These are phyloP conservation scores for Caenorhabditis sp. DNA, from an alignment of 2,888 invertebrate genomes.

Conservation along the genomic window DNA sequence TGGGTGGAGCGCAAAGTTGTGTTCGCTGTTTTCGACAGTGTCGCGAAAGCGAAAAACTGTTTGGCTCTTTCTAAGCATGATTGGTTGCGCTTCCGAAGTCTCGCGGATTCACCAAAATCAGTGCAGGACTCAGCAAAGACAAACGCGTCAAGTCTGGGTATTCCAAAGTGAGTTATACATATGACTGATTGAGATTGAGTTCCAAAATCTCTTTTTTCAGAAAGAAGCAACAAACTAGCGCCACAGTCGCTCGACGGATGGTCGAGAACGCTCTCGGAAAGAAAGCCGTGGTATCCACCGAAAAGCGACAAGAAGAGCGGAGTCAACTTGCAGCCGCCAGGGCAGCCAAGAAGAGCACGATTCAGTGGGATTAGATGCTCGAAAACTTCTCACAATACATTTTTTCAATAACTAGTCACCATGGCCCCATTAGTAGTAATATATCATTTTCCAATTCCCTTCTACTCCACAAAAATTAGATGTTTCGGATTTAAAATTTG, in stretches of 20 bases:
- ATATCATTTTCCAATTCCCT: conserved; percentile 8
- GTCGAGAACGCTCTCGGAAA: conserved; percentile 71
- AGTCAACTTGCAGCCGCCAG: conserved; percentile 65
- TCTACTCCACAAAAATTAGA: not conserved
- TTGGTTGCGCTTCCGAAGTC: conserved; percentile 64
- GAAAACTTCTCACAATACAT: not conserved
- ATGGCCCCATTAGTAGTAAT: not conserved
- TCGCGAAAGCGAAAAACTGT: conserved; percentile 44
- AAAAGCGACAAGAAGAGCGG: conserved; percentile 67
- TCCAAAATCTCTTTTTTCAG: conserved; percentile 20
- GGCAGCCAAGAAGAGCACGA: conserved; percentile 66
- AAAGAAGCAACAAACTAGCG: conserved; percentile 63
- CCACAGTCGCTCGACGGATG: conserved; percentile 69
- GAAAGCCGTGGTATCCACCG: conserved; percentile 64
- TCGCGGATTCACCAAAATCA: conserved; percentile 46
- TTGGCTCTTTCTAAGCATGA: conserved; percentile 56
- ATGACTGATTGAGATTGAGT: too few relatives aligned
- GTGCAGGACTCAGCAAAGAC: conserved; percentile 61
- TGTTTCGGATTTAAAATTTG: conserved; percentile 60
- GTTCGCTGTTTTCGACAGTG: conserved; percentile 61
- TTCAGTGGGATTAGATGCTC: conserved; percentile 65
- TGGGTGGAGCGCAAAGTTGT: conserved; percentile 70
- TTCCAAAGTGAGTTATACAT: conserved; percentile 46
- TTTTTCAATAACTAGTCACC: not conserved
- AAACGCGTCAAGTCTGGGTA: conserved; percentile 15